phyloP scores from a whole-genome alignment of 1,140 invertebrate genomes.

The Drosophila rhopaloa region DNA sequence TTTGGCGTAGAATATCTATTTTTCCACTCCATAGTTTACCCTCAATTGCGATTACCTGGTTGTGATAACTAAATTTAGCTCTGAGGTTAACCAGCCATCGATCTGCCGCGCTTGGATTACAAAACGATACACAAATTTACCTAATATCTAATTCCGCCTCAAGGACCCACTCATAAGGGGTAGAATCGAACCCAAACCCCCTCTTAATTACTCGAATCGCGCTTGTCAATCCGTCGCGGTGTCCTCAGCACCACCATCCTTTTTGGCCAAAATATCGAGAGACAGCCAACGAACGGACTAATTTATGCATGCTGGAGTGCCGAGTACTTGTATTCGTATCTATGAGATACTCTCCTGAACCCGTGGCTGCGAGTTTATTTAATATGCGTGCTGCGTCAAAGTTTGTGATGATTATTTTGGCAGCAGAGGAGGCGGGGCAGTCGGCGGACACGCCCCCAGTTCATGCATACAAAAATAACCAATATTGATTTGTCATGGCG shows the following conservation, averaged over 20 bases:
- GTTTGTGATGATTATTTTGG: conserved; percentile 79
- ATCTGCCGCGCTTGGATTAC: conserved; percentile 4
- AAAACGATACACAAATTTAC: conserved; percentile 7
- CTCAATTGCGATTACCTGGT: conserved; percentile 20
- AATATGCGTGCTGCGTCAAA: conserved; percentile 81
- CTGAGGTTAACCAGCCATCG: conserved; percentile 22
- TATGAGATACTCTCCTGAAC: conserved; percentile 56
- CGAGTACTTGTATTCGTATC: conserved; percentile 58
- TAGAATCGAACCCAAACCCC: conserved; percentile 23
- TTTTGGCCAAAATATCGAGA: conserved; percentile 24
- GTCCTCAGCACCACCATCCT: not conserved
- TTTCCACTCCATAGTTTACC: conserved; percentile 4
- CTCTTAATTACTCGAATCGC: conserved; percentile 39
- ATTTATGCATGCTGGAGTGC: conserved; percentile 40
- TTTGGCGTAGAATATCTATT: not conserved
- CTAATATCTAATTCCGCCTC: conserved; percentile 32
- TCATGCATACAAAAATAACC: conserved; percentile 82
- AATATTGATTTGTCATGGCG: conserved; percentile 78
- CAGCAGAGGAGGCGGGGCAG: conserved; percentile 19
- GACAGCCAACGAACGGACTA: conserved; percentile 16
- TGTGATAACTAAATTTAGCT: conserved; percentile 28
- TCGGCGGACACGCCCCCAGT: conserved; percentile 65
- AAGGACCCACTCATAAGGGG: conserved; percentile 10
- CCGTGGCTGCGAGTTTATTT: conserved; percentile 63
- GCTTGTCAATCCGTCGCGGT: conserved; percentile 34